Percentiles rank a stretch among this genome's conserved stretches.
These are phyloP conservation scores for Drosophila tani DNA, from an alignment of 1,140 invertebrate species.

Conservation along the genomic window DNA sequence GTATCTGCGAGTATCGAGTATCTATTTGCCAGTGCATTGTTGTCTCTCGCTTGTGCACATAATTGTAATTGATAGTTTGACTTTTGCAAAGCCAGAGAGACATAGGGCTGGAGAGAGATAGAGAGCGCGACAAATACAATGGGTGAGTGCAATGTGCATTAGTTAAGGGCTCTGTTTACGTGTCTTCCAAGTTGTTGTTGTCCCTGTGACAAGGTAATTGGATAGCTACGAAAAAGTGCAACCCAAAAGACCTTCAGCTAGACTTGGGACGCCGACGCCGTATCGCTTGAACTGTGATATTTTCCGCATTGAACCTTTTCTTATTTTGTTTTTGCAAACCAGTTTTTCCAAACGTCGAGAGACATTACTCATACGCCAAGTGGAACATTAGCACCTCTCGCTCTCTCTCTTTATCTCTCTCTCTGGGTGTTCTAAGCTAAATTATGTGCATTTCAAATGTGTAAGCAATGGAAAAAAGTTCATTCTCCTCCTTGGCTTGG, in stretches of 20 bases:
- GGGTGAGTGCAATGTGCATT: constrained; percentile 64
- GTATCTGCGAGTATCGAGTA: constrained; percentile 51
- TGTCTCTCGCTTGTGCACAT: constrained; percentile 70
- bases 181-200: constrained; percentile 35
- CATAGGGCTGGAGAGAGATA: not conserved
- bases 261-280: constrained; percentile 1
- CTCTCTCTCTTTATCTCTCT: not conserved
- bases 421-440: constrained; percentile 33
- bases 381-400: constrained; percentile 34
- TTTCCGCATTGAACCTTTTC: constrained; percentile 32
- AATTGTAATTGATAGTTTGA: constrained; percentile 82
- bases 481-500: constrained; percentile 54
- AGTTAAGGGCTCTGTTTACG: constrained; percentile 66
- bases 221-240: constrained; percentile 71
- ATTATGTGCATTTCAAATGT: constrained; percentile 73
- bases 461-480: constrained; percentile 50
- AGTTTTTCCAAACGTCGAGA: constrained; percentile 21
- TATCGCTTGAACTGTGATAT: constrained; percentile 45
- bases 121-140: constrained; percentile 11
- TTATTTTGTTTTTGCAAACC: constrained; percentile 19
- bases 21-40: constrained; percentile 47
- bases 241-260: constrained; percentile 29
- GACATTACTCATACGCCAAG: constrained; percentile 69
- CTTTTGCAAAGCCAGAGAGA: constrained; percentile 44
- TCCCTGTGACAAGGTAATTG: constrained; percentile 57